Conservation (phyloP, 2,113 vertebrate species). For the Rhodinocichla rosea region DNA sequence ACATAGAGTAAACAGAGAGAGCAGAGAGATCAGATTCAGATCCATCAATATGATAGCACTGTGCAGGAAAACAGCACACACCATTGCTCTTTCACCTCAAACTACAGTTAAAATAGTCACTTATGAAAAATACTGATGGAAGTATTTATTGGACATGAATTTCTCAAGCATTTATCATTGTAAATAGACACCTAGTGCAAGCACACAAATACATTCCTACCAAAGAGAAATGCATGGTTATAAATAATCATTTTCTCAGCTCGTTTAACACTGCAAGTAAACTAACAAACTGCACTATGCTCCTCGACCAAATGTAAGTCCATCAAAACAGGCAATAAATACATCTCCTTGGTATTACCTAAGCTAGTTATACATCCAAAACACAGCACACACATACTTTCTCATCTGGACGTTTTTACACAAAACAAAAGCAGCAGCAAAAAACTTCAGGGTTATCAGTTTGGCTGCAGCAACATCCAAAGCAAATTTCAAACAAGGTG, state of each 20-base stretch:
- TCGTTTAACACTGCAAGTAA: neutral
- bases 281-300: neutral
- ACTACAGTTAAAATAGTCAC: neutral
- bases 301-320: neutral
- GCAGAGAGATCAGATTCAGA: neutral
- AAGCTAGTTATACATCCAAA: neutral
- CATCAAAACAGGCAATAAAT: neutral
- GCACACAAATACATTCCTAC: neutral
- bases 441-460: conserved; percentile 8
- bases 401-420: neutral
- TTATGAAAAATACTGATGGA: neutral
- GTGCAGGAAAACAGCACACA: neutral
- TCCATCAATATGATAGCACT: neutral
- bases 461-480: conserved; percentile 6
- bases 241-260: neutral
- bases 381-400: neutral
- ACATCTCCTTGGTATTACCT: neutral
- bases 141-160: neutral
- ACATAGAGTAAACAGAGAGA: neutral
- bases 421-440: neutral
- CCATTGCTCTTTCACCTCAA: neutral
- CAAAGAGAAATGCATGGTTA: neutral
- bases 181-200: neutral
- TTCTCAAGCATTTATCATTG: neutral
- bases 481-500: conserved; percentile 4